These are phyloP conservation scores for Amazona guildingii DNA, from an alignment of 2,113 vertebrate species.

Conservation along the genomic window DNA sequence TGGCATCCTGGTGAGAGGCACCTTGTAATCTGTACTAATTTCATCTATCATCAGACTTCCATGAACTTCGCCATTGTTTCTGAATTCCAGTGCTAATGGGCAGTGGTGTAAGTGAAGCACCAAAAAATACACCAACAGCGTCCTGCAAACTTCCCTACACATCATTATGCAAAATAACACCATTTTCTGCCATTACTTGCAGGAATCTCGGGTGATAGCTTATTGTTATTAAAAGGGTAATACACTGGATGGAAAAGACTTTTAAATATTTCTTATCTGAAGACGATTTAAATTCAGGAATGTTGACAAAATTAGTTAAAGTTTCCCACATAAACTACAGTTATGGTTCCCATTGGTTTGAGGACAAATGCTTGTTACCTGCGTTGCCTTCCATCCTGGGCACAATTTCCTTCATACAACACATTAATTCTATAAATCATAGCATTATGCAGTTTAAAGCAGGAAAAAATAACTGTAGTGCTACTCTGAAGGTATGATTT, in stretches of 20 bases:
- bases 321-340: background rate
- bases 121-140: background rate
- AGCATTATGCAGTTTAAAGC: background rate
- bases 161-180: background rate
- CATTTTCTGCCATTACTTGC: background rate
- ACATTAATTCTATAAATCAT: background rate
- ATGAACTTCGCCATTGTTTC: fast-evolving
- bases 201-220: background rate
- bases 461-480: background rate
- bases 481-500: background rate
- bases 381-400: background rate
- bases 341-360: background rate
- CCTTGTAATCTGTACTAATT: background rate
- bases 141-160: background rate
- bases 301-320: background rate
- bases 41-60: background rate
- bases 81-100: background rate
- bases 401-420: background rate
- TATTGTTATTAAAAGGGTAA: background rate
- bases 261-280: background rate
- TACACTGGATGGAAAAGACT: background rate
- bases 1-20: too few relatives aligned
- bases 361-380: background rate
- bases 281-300: background rate
- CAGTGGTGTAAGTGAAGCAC: fast-evolving